phyloP scores from a whole-genome alignment of 2,797 vertebrate species.

The Enteromius fasciolatus region DNA sequence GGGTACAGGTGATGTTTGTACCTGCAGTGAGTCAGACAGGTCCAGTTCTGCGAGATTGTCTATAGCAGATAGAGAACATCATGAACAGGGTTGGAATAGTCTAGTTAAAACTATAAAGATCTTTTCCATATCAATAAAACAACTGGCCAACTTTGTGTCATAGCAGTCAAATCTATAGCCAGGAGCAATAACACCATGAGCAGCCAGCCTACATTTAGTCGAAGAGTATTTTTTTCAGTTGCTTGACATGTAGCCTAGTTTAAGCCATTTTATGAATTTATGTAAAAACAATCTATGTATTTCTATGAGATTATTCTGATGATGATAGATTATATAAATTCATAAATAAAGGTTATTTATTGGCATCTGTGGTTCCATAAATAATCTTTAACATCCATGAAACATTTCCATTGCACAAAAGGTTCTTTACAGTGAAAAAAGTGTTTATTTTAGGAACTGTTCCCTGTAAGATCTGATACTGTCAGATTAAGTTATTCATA shows the following conservation, averaged over 20 bases:
- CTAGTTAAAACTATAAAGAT: not conserved
- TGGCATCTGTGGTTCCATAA: not conserved
- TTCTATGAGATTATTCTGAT: not conserved
- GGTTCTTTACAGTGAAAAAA: not conserved
- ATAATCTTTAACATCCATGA: not conserved
- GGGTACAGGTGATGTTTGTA: not conserved
- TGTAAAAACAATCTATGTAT: not conserved
- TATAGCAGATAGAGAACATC: conserved; percentile 2
- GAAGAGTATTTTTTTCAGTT: not conserved
- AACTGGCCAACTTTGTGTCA: conserved; percentile 2
- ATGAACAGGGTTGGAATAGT: not conserved
- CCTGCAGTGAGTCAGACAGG: not conserved
- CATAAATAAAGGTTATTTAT: not conserved
- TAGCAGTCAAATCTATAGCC: not conserved
- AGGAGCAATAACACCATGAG: not conserved
- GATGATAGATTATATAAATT: conserved; percentile 2
- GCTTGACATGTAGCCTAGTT: not conserved
- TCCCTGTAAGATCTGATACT: not conserved
- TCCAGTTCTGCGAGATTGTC: not conserved
- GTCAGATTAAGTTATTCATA: conserved; percentile 3
- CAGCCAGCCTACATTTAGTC: not conserved
- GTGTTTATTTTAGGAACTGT: conserved; percentile 3
- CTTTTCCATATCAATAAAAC: not conserved
- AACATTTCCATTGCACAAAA: not conserved
- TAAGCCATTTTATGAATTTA: not conserved